These are phyloP conservation scores for Atlantisia rogersi DNA, from an alignment of 2,113 vertebrate genomes.

Conservation along the genomic window DNA sequence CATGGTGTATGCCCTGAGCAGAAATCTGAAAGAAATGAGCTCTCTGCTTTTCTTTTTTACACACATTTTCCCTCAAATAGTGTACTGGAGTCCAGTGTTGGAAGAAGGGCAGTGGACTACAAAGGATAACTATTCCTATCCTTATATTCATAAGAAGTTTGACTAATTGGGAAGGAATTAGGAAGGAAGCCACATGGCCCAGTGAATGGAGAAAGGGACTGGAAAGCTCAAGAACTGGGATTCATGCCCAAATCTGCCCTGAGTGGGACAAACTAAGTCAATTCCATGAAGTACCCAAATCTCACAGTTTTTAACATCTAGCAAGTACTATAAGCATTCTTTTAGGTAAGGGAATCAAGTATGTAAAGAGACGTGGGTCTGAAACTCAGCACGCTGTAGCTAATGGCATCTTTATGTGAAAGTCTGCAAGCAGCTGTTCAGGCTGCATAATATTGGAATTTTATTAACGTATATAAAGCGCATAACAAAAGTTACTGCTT, in stretches of 20 bases:
- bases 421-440: not conserved
- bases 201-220: not conserved
- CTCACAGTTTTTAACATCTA: not conserved
- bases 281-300: not conserved
- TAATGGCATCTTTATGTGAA: not conserved
- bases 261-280: not conserved
- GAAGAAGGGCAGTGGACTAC: not conserved
- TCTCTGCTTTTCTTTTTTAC: not conserved
- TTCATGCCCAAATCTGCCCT: not conserved
- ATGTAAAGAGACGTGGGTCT: not conserved
- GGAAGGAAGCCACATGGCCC: not conserved
- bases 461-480: not conserved
- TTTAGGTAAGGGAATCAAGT: not conserved
- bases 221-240: not conserved
- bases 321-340: not conserved
- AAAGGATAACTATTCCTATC: not conserved
- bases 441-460: not conserved
- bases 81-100: not conserved
- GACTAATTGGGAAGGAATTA: not conserved
- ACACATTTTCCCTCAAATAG: not conserved
- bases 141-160: not conserved
- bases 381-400: not conserved
- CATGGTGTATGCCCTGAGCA: not conserved
- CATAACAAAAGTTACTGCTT: not conserved
- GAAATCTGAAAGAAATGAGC: not conserved